These are phyloP conservation scores for Mantis religiosa DNA, from an alignment of 2,888 invertebrate genomes.

Conservation along the genomic window DNA sequence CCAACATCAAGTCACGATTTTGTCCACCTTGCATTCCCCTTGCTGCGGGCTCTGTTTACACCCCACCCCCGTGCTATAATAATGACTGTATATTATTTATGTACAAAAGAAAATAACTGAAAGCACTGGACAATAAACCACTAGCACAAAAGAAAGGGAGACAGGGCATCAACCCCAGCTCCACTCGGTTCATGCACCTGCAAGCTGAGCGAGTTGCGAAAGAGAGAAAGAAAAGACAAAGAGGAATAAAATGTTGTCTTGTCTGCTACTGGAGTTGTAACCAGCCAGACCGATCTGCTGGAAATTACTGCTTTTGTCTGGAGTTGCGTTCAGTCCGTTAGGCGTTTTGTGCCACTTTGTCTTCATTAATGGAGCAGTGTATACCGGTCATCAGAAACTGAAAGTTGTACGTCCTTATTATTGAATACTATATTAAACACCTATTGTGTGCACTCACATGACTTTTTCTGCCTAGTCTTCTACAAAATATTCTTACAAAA, in stretches of 20 bases:
- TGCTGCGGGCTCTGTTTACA: neutral
- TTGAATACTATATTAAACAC: no score
- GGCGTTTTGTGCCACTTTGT: neutral
- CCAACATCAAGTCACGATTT: neutral
- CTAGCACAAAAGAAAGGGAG: neutral
- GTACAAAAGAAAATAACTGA: neutral
- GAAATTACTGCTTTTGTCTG: neutral
- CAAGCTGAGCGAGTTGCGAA: neutral
- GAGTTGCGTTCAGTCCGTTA: neutral
- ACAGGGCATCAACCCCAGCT: neutral
- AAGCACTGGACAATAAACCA: no score
- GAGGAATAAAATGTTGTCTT: neutral
- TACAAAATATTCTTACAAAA: no score
- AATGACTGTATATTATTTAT: neutral
- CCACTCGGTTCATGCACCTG: neutral
- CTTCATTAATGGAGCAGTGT: neutral
- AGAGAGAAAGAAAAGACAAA: neutral
- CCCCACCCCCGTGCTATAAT: neutral
- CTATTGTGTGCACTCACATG: no score
- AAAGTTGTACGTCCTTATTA: no score
- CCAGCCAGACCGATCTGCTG: neutral
- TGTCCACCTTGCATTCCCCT: neutral
- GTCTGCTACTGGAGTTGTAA: neutral
- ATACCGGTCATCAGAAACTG: no score
- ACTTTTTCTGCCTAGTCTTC: no score